Evolutionary conservation across 2,797 vertebrate species (phyloP).

Genomic region (Liasis olivaceus): DNA sequence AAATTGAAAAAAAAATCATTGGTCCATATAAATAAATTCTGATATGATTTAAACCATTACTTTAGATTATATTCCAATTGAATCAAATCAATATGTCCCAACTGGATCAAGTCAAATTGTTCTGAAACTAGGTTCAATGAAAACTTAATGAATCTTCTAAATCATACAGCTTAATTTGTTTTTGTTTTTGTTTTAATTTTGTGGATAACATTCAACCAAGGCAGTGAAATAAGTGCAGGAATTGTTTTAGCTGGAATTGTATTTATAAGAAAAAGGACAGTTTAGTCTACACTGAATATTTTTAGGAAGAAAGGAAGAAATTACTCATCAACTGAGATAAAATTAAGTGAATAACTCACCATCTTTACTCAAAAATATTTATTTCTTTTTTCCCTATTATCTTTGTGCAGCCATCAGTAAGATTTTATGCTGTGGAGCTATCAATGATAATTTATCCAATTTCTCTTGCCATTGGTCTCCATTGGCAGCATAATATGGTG

Average conservation of each 20-base stretch:
- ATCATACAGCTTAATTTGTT: too few species aligned
- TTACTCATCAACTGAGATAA: neutral
- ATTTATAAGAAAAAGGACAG: neutral
- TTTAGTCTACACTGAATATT: neutral
- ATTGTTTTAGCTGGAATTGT: too few species aligned
- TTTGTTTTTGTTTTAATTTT: too few species aligned
- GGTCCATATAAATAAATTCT: neutral
- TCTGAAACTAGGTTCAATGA: too few species aligned
- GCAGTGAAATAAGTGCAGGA: too few species aligned
- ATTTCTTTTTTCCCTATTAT: neutral
- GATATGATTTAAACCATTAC: neutral
- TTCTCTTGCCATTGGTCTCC: neutral
- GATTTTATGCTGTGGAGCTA: too few species aligned
- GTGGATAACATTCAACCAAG: too few species aligned
- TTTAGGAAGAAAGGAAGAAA: neutral
- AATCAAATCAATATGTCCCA: too few species aligned
- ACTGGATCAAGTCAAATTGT: too few species aligned
- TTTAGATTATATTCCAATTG: too few species aligned
- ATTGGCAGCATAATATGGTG: neutral
- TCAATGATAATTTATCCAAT: neutral
- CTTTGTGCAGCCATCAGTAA: neutral
- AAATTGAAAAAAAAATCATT: neutral
- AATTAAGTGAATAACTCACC: neutral
- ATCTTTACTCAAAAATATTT: neutral
- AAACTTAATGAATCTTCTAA: too few species aligned